These are phyloP conservation scores for Syritta pipiens DNA, from an alignment of 2,888 invertebrate species.

Conservation along the genomic window DNA sequence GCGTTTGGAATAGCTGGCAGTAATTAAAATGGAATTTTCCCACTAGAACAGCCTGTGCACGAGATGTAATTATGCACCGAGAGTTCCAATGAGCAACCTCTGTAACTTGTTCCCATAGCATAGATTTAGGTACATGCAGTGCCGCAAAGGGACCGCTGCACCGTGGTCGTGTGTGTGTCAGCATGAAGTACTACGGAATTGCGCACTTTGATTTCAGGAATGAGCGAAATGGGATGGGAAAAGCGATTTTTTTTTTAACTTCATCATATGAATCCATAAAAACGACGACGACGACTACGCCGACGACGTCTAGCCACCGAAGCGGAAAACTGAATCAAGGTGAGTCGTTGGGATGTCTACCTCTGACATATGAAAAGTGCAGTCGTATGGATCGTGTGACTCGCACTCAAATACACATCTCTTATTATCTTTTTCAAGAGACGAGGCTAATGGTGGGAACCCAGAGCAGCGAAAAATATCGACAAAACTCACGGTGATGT, in stretches of 20 bases:
- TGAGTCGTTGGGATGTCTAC: conserved; percentile 51
- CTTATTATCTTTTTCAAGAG: conserved; percentile 9
- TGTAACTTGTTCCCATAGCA: conserved; percentile 44
- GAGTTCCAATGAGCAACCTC: conserved; percentile 29
- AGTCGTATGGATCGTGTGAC: conserved; percentile 57
- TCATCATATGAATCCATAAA: conserved; percentile 49
- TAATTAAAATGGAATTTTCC: conserved; percentile 59
- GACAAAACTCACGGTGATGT: background rate
- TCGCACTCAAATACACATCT: conserved; percentile 33
- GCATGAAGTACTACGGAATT: conserved; percentile 37
- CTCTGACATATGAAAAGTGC: conserved; percentile 45
- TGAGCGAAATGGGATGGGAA: conserved; percentile 40
- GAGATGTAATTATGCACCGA: conserved; percentile 40
- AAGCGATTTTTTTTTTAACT: conserved; percentile 16
- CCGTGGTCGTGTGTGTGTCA: background rate
- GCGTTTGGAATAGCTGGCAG: conserved; percentile 26
- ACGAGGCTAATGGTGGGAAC: conserved; percentile 41
- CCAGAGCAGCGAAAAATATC: conserved; percentile 19
- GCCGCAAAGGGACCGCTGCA: conserved; percentile 18
- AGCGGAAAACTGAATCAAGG: conserved; percentile 64
- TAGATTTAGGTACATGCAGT: conserved; percentile 28
- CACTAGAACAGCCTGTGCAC: conserved; percentile 36
- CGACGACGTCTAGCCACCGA: conserved; percentile 36
- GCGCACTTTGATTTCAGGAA: conserved; percentile 57
- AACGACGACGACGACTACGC: conserved; percentile 14